A percentile compares a stretch with the other conserved stretches of the same genome.
Conservation (phyloP, 2,888 invertebrate genomes). For the Pammene fasciana region DNA sequence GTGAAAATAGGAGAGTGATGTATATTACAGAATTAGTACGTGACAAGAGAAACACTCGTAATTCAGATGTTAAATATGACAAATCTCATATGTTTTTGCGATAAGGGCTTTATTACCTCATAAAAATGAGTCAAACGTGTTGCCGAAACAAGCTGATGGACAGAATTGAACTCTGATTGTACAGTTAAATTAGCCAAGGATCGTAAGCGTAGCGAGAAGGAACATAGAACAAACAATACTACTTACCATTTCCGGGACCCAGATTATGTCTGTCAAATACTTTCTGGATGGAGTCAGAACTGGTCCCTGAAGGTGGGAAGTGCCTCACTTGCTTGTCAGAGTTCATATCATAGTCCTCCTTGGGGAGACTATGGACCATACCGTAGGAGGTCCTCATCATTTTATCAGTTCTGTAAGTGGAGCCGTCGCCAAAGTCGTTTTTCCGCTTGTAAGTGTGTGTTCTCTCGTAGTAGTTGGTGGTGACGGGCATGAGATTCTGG, state of each 20-base stretch:
- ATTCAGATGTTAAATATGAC: not conserved
- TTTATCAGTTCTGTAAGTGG: constrained; percentile 72
- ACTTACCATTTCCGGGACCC: constrained; percentile 77
- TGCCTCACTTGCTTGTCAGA: constrained; percentile 67
- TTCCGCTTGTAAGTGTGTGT: constrained; percentile 70
- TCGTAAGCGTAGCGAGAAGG: constrained; percentile 51
- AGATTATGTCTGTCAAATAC: constrained; percentile 72
- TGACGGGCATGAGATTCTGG: constrained; percentile 64
- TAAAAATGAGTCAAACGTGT: constrained; percentile 39
- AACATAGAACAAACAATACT: constrained; percentile 43
- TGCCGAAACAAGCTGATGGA: constrained; percentile 54
- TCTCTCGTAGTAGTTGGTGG: constrained; percentile 72
- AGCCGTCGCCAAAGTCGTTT: constrained; percentile 71
- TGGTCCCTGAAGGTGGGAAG: constrained; percentile 64
- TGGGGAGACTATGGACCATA: constrained; percentile 65
- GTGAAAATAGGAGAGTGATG: constrained; percentile 1
- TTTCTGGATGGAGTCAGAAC: constrained; percentile 66
- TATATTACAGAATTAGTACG: too few species aligned
- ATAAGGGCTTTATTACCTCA: constrained; percentile 24
- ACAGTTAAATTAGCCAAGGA: constrained; percentile 50
- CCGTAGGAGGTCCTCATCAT: constrained; percentile 72
- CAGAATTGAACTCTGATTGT: constrained; percentile 51
- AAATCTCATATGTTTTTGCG: not conserved
- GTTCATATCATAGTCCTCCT: constrained; percentile 66
- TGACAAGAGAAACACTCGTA: not conserved